These are phyloP conservation scores for Lycocorax pyrrhopterus DNA, from an alignment of 2,113 vertebrate species.

Conservation along the genomic window DNA sequence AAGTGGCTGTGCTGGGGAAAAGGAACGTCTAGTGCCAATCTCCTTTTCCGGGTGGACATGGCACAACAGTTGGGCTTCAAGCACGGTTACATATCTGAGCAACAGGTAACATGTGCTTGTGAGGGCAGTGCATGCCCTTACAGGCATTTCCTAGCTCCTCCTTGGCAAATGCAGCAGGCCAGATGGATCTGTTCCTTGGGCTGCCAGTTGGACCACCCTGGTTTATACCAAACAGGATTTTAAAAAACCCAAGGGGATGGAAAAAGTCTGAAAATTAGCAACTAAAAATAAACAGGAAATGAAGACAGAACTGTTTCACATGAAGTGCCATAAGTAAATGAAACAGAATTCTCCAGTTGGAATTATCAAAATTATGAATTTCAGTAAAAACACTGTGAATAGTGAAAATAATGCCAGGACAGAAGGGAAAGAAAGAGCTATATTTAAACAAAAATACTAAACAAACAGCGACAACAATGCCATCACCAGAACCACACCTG, in stretches of 20 bases:
- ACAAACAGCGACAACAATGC: neutral
- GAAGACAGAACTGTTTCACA: constrained; percentile 39
- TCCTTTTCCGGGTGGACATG: neutral
- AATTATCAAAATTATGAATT: constrained; percentile 36
- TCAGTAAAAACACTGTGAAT: neutral
- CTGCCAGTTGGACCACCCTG: constrained; percentile 67
- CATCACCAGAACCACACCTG: neutral
- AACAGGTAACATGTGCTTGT: constrained; percentile 27
- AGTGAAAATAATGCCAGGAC: neutral
- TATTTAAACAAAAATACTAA: neutral
- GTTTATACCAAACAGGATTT: constrained; percentile 63
- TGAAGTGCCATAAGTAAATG: constrained; percentile 11
- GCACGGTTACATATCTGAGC: neutral
- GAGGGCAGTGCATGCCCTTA: constrained; percentile 22
- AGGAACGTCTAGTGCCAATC: neutral
- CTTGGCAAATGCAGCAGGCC: constrained; percentile 56
- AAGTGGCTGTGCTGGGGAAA: neutral
- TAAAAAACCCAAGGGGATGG: constrained; percentile 45
- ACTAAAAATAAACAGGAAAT: constrained; percentile 66
- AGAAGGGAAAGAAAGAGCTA: neutral
- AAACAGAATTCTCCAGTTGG: constrained; percentile 24
- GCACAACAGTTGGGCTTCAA: neutral
- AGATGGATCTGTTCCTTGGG: constrained; percentile 64
- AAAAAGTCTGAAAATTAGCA: constrained; percentile 61
- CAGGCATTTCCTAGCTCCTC: constrained; percentile 50